These are phyloP conservation scores for Microtus oregoni DNA, from an alignment of 2,113 vertebrate genomes.

Conservation along the genomic window DNA sequence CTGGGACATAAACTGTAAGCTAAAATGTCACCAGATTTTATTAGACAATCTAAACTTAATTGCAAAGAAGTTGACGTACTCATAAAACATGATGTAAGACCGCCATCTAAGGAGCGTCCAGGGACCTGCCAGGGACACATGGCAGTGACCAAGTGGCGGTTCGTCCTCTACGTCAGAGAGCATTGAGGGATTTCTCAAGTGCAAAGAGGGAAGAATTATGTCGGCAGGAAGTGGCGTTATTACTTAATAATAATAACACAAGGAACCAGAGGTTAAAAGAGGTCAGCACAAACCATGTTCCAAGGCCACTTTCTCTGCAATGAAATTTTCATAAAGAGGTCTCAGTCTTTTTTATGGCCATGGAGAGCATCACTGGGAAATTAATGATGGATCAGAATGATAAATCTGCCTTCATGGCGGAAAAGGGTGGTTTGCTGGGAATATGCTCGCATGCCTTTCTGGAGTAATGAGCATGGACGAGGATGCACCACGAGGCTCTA, in stretches of 20 bases:
- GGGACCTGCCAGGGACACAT: conserved; percentile 73
- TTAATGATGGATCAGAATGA: conserved; percentile 67
- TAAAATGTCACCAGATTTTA: conserved; percentile 88
- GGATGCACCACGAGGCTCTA: background rate
- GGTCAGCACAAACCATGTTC: background rate
- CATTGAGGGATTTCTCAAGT: background rate
- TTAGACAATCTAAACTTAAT: conserved; percentile 87
- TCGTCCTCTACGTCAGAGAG: conserved; percentile 47
- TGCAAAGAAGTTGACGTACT: conserved; percentile 86
- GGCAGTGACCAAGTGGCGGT: conserved; percentile 29
- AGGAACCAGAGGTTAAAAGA: conserved; percentile 54
- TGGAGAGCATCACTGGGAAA: conserved; percentile 57
- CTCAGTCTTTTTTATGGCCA: conserved; percentile 59
- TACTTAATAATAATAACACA: conserved; percentile 65
- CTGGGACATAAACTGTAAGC: conserved; percentile 85
- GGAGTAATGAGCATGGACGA: background rate
- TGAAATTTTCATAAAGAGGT: conserved; percentile 75
- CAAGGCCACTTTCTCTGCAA: conserved; percentile 57
- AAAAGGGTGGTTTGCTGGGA: conserved; percentile 41
- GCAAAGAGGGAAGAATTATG: conserved; percentile 28
- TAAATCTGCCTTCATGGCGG: background rate
- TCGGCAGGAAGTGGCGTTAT: conserved; percentile 10
- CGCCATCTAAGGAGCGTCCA: conserved; percentile 71
- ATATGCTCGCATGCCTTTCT: background rate
- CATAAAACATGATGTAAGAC: conserved; percentile 86